phyloP scores from a whole-genome alignment of 2,113 vertebrate genomes.

The Eurystomus gularis region DNA sequence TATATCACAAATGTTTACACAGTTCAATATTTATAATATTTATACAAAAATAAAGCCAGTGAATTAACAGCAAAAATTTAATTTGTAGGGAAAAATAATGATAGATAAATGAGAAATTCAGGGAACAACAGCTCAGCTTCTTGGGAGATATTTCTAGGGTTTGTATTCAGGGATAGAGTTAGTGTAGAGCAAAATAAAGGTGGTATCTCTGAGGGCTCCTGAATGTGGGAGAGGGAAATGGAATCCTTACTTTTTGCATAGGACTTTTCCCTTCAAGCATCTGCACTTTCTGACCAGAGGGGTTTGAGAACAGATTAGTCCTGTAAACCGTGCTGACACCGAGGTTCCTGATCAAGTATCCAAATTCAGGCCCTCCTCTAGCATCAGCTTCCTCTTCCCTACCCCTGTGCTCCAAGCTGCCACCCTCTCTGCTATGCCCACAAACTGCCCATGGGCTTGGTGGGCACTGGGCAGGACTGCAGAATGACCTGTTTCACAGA shows the following conservation, averaged over 20 bases:
- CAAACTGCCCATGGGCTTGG: accelerated
- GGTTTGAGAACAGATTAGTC: neutral
- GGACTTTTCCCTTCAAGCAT: neutral
- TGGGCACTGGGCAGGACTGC: neutral
- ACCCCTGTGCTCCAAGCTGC: neutral
- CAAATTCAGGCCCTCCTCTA: neutral
- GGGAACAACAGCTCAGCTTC: neutral
- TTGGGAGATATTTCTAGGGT: neutral
- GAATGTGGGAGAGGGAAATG: neutral
- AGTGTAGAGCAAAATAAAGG: neutral
- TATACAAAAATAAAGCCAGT: neutral
- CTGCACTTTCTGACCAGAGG: neutral
- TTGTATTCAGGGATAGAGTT: neutral
- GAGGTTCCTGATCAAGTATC: neutral
- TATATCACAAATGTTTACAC: neutral
- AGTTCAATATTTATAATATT: neutral
- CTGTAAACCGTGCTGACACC: neutral
- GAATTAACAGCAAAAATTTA: neutral
- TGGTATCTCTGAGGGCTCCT: neutral
- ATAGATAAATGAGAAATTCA: neutral
- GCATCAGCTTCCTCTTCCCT: neutral
- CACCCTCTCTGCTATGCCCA: neutral
- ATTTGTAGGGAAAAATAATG: neutral
- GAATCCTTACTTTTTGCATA: neutral
- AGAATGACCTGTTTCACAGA: accelerated